Evolutionary conservation across 2,113 vertebrate species (phyloP).

Genomic region (Recurvirostra avosetta): DNA sequence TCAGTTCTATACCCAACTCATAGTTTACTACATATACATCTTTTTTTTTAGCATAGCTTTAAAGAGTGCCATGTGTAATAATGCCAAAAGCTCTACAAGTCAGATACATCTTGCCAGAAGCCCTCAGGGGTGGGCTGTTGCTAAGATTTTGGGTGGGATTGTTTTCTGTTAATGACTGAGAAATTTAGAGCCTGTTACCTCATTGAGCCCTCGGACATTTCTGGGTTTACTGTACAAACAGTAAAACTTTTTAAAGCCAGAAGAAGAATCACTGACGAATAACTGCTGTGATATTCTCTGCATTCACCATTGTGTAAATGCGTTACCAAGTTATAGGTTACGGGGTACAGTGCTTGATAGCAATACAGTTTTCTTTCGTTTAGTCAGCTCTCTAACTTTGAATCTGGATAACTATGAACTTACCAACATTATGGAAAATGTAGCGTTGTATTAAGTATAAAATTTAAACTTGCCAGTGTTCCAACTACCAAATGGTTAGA

Average conservation of each 20-base stretch:
- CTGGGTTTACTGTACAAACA: neutral
- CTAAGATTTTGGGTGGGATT: neutral
- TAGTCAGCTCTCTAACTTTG: neutral
- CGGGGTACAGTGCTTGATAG: neutral
- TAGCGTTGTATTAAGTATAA: neutral
- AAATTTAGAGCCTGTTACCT: neutral
- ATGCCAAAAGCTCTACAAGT: neutral
- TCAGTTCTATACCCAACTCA: neutral
- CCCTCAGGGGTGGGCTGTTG: neutral
- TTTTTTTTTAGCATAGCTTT: neutral
- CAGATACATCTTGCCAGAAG: neutral
- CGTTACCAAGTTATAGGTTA: neutral
- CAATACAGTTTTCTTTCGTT: neutral
- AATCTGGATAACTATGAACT: neutral
- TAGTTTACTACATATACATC: neutral
- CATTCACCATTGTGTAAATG: neutral
- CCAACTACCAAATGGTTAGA: neutral
- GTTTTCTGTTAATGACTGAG: neutral
- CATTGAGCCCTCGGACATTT: neutral
- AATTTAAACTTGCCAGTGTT: neutral
- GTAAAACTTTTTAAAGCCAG: neutral
- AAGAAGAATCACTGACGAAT: neutral
- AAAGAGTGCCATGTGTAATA: neutral
- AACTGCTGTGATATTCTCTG: neutral
- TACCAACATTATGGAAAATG: neutral